Evolutionary conservation across 2,113 vertebrate species (phyloP).

Genomic region (Embiotoca jacksoni): DNA sequence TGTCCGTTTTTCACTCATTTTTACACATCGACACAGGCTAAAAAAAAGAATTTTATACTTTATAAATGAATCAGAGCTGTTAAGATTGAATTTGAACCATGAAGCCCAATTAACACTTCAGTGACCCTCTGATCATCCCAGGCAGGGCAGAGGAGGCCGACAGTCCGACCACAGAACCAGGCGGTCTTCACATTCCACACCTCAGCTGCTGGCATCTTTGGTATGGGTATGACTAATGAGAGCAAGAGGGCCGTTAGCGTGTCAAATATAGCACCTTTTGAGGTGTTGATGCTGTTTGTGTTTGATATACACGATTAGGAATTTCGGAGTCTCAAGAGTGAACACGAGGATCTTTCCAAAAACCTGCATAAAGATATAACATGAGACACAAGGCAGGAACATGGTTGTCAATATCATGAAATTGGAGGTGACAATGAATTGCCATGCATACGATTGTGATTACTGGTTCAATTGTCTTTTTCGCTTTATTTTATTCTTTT

Average conservation of each 20-base stretch:
- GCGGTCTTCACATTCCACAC: slow-evolving; percentile 70
- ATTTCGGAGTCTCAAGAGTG: slow-evolving; percentile 22
- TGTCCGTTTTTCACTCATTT: neutral
- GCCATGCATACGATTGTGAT: too few relatives aligned
- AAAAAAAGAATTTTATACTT: neutral
- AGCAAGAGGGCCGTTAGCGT: slow-evolving; percentile 33
- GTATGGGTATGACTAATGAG: slow-evolving; percentile 62
- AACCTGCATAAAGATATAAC: slow-evolving; percentile 33
- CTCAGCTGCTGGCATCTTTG: slow-evolving; percentile 49
- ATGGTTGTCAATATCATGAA: too few relatives aligned
- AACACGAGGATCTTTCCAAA: slow-evolving; percentile 22
- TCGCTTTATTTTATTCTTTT: too few relatives aligned
- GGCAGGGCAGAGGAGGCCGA: slow-evolving; percentile 27
- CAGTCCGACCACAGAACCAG: slow-evolving; percentile 27
- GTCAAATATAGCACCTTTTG: slow-evolving; percentile 61
- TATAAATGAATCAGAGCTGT: too few relatives aligned
- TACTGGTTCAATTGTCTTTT: too few relatives aligned
- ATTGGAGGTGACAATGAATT: too few relatives aligned
- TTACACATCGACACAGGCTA: neutral
- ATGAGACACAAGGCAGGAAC: neutral
- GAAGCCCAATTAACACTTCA: neutral
- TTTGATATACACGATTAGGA: slow-evolving; percentile 48
- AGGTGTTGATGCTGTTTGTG: slow-evolving; percentile 51
- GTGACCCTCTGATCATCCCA: slow-evolving; percentile 19
- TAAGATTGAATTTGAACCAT: neutral